Conservation (phyloP, 2,888 invertebrate species). For the Pollenia angustigena region DNA sequence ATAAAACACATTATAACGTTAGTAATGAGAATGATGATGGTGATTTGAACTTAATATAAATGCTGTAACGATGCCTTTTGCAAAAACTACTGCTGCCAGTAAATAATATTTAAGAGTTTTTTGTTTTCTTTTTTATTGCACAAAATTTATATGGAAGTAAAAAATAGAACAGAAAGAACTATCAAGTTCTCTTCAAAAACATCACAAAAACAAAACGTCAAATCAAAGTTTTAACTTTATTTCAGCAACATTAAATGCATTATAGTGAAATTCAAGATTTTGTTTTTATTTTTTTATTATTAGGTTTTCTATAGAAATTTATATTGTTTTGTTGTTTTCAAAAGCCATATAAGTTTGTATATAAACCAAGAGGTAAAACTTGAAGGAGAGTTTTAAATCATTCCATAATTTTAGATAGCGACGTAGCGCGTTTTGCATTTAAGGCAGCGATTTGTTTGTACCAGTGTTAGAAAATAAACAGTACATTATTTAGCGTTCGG, state of each 20-base stretch:
- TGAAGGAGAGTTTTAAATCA: no score
- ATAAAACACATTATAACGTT: conserved; percentile 10
- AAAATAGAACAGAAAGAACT: conserved; percentile 11
- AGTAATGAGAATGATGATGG: background rate
- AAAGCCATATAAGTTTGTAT: background rate
- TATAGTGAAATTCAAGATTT: background rate
- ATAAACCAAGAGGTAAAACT: no score
- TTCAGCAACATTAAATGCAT: background rate
- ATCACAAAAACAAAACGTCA: background rate
- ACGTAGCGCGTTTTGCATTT: no score
- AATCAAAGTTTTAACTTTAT: conserved; percentile 10
- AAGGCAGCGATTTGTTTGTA: no score
- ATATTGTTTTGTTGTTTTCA: background rate
- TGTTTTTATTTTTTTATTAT: background rate
- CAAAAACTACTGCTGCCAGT: background rate
- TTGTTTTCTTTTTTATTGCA: background rate
- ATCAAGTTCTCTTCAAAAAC: conserved; percentile 28
- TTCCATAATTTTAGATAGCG: no score
- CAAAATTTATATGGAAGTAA: conserved; percentile 12
- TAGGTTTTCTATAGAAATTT: conserved; percentile 1
- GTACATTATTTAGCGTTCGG: no score
- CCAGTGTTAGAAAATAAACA: no score
- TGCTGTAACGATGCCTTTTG: background rate
- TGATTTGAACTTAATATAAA: conserved; percentile 21
- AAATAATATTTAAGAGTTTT: background rate